These are phyloP conservation scores for cat (Felis catus) DNA, from an alignment of 2,113 vertebrate species.

Conservation along the genomic window DNA sequence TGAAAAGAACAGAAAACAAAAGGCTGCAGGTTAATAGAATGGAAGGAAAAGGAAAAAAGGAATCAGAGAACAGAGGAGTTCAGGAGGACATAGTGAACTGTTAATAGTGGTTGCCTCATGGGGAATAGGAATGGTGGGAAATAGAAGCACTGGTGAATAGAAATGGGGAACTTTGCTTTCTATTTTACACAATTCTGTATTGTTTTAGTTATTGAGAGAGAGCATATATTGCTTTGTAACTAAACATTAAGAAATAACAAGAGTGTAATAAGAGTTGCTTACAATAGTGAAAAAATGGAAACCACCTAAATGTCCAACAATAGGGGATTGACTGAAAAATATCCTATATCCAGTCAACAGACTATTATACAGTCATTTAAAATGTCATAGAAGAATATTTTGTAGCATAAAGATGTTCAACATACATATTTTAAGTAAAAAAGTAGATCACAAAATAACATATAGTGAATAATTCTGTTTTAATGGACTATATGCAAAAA, in stretches of 20 bases:
- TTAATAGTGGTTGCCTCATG: background rate
- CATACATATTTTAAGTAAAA: slow-evolving; percentile 7
- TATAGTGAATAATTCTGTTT: background rate
- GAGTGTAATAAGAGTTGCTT: background rate
- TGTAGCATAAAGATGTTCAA: background rate
- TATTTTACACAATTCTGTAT: slow-evolving; percentile 29
- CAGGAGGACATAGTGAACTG: background rate
- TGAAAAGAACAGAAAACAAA: slow-evolving; percentile 18
- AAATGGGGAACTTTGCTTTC: slow-evolving; percentile 40
- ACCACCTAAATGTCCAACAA: background rate
- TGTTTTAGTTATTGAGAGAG: slow-evolving; percentile 13
- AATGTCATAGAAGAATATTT: background rate
- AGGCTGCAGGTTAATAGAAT: background rate
- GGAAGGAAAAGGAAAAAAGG: background rate
- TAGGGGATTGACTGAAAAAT: background rate
- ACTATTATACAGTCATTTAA: background rate
- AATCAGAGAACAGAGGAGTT: background rate
- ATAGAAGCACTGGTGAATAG: background rate
- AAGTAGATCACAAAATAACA: background rate
- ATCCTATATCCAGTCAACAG: background rate
- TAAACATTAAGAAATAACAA: background rate
- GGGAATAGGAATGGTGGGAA: background rate
- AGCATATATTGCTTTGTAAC: slow-evolving; percentile 6
- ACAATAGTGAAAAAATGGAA: slow-evolving; percentile 46
- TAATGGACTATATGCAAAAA: background rate